Base-by-base conservation (phyloP, 2,888 invertebrate species). In the Hydrotaea diabolus region DNA sequence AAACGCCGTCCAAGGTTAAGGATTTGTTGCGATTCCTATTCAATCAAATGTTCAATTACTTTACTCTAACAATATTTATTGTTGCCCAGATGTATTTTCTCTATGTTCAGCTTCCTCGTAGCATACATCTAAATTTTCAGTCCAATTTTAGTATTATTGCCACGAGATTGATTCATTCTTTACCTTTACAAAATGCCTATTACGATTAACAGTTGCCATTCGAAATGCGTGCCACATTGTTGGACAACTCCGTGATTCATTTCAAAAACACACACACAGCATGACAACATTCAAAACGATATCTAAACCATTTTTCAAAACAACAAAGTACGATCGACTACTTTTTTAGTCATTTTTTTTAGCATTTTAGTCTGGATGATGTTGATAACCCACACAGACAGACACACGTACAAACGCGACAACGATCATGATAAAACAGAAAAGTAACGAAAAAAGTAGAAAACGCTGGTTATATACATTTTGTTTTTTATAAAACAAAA, bases 241-340 rank as follows among this genome's bases (percentile, higher is more conserved):
- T 59, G 59, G 23, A 59, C 59, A 59, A 9, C 23, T 2, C 15
- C 59, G 26, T 26, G 26, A 26, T 59, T 13, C 59, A 59, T 59
- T 59, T 15, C 59, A 59, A 4, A 39, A 4, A 59, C 13, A 23
- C 59, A 26, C 59, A 59, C 59, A 59, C 59, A 59, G 59, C 59
- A 26, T 59, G 59, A 59, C 19, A 59, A 59, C 13, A 59, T 59
- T 59, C 15, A 26, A 57, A 57, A 11, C 57, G 57, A 26, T 59
- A 59, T 26, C 59, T 59, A 59, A 59, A 59, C 0, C 59, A 13
- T 26, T 59, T 59, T 59, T 11, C 21, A 23, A 59, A 59, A 59
- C 59, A 59, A 59, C 59, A 59, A 26, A 26, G 21, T 59, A 26
- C 59, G 59, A 59, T 59, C 23, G 26, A 15, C 59, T 26, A 59